phyloP scores from a whole-genome alignment of 2,797 vertebrate genomes.

The Lophius americanus region DNA sequence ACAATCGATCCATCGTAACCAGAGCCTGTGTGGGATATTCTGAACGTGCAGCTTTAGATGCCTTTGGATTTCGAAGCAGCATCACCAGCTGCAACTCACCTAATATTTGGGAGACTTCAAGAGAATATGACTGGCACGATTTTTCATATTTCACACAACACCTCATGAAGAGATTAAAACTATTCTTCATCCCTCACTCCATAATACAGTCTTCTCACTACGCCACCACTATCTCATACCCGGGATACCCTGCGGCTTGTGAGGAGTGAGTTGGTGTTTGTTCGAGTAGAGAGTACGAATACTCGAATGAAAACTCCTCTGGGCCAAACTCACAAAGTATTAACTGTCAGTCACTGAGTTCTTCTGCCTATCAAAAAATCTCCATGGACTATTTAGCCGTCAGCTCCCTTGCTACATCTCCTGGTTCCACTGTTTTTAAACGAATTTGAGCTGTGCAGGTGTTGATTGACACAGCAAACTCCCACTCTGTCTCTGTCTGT shows the following conservation, averaged over 20 bases:
- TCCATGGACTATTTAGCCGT: constrained; percentile 83
- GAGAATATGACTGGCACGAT: constrained; percentile 8
- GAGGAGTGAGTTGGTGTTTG: constrained; percentile 68
- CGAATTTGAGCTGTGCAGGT: constrained; percentile 77
- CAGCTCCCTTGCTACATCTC: constrained; percentile 67
- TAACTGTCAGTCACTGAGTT: constrained; percentile 75
- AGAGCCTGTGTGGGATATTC: constrained; percentile 25
- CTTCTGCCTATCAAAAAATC: constrained; percentile 80
- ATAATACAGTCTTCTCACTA: constrained; percentile 49
- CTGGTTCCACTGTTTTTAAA: constrained; percentile 80
- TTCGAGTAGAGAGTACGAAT: constrained; percentile 71
- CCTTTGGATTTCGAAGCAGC: constrained; percentile 31
- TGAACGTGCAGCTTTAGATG: constrained; percentile 20
- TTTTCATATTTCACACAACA: constrained; percentile 47
- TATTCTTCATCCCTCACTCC: constrained; percentile 43
- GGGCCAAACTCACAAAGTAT: constrained; percentile 78
- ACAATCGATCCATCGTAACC: constrained; percentile 9
- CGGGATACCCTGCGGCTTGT: constrained; percentile 56
- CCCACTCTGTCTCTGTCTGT: constrained; percentile 65
- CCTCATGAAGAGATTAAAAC: constrained; percentile 47
- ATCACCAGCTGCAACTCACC: constrained; percentile 15
- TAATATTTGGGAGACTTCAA: constrained; percentile 37
- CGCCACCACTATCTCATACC: constrained; percentile 37
- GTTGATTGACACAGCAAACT: constrained; percentile 78
- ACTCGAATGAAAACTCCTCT: constrained; percentile 69